These are phyloP conservation scores for Thaumetopoea pityocampa DNA, from an alignment of 1,140 invertebrate genomes.

Conservation along the genomic window DNA sequence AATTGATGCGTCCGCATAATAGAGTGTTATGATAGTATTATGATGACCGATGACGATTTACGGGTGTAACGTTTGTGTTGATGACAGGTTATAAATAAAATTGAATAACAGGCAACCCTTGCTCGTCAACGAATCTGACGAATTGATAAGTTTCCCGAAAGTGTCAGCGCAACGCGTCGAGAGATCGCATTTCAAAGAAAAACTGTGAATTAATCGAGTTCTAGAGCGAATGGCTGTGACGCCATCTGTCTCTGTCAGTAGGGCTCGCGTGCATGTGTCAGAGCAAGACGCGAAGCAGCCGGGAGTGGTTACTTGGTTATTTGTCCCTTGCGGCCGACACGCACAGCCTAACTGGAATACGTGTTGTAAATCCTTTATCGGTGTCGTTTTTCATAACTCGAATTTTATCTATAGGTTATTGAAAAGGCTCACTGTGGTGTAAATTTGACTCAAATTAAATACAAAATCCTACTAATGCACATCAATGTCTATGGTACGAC, in stretches of 20 bases:
- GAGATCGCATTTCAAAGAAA: constrained; percentile 60
- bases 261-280: constrained; percentile 23
- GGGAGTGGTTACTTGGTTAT: constrained; percentile 58
- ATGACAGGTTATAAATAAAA: constrained; percentile 14
- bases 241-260: constrained; percentile 55
- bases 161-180: constrained; percentile 45
- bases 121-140: constrained; percentile 25
- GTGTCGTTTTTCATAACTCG: constrained; percentile 14
- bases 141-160: constrained; percentile 47
- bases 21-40: constrained; percentile 52
- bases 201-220: constrained; percentile 65
- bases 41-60: constrained; percentile 26
- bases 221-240: constrained; percentile 49
- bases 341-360: constrained; percentile 33
- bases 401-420: constrained; percentile 4
- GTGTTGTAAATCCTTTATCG: constrained; percentile 27
- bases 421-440: too few species aligned
- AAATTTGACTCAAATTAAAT: too few species aligned
- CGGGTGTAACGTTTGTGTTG: constrained; percentile 11
- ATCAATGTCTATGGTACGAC: too few species aligned
- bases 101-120: constrained; percentile 14
- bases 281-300: constrained; percentile 43
- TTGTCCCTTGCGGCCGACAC: constrained; percentile 50
- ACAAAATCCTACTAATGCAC: too few species aligned
- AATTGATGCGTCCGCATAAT: constrained; percentile 56